phyloP scores from a whole-genome alignment of 2,113 vertebrate species.

The Corythaixoides concolor region DNA sequence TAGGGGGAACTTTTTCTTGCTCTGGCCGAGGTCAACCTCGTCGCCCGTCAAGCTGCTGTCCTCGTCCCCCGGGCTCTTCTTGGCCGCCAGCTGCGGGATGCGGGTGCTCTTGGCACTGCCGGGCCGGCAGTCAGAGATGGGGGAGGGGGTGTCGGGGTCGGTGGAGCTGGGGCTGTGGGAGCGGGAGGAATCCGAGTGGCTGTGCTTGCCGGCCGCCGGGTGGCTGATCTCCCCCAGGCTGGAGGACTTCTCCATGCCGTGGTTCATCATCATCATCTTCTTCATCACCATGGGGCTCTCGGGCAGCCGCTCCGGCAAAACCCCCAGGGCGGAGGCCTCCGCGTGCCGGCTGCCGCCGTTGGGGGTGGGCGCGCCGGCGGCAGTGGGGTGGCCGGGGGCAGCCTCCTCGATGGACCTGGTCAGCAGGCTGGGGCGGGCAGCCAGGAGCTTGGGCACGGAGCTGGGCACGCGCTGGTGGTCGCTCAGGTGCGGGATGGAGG shows the following conservation, averaged over 20 bases:
- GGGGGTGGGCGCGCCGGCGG: slow-evolving; percentile 68
- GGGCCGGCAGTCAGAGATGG: slow-evolving; percentile 76
- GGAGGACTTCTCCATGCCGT: slow-evolving; percentile 82
- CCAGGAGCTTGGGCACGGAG: slow-evolving; percentile 74
- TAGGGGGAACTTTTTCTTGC: slow-evolving; percentile 95
- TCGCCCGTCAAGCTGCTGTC: slow-evolving; percentile 92
- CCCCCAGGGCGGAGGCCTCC: slow-evolving; percentile 61
- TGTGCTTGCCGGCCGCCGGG: slow-evolving; percentile 33
- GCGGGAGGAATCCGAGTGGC: slow-evolving; percentile 86
- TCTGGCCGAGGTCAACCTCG: slow-evolving; percentile 88
- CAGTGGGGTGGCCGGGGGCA: not conserved
- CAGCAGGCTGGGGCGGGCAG: slow-evolving; percentile 82
- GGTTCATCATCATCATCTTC: slow-evolving; percentile 75
- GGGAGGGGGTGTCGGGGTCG: slow-evolving; percentile 91
- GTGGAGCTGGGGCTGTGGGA: slow-evolving; percentile 92
- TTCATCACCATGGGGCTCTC: slow-evolving; percentile 88
- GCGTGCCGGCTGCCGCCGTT: slow-evolving; percentile 79
- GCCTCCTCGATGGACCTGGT: slow-evolving; percentile 74
- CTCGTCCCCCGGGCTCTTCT: slow-evolving; percentile 89
- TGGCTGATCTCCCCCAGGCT: slow-evolving; percentile 87
- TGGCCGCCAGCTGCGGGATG: slow-evolving; percentile 91
- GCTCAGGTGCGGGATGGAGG: slow-evolving; percentile 87
- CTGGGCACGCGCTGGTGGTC: slow-evolving; percentile 79
- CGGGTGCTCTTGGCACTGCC: slow-evolving; percentile 74
- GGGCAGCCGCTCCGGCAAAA: slow-evolving; percentile 64